Base-by-base conservation (phyloP, 2,797 vertebrate species). In the Danio kyathit region DNA sequence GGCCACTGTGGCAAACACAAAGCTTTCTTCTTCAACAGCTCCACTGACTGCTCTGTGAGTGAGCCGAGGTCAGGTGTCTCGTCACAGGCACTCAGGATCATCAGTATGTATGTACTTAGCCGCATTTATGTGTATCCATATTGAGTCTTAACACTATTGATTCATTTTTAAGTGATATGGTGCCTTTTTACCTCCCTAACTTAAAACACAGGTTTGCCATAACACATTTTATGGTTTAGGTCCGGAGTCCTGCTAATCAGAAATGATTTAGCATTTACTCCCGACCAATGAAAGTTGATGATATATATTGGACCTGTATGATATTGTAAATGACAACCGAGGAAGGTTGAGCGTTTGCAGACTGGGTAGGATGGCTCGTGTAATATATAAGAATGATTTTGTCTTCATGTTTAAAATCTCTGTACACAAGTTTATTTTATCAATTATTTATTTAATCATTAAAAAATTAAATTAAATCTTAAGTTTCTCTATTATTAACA, bases 91-190 rank as follows among this genome's bases (percentile, higher is more conserved):
- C 89, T 90, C 90, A 89, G 90, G 92, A 93, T 86, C 75, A 85
- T 87, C 84, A 64, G 38, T 89, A 86, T 89, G 89, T 91, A 86
- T 90, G 90, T 89, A 89, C 90, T 90, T 91, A 88, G 83, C 89
- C 88, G 90, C 92, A 88, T 86, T 80, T 57, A 87, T 17, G 75
- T 83, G 87, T 91, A 91, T 90, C 87, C 89, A 90, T 92, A 91
- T 82, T 71, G 64, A 92, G 94, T 95, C 93, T 93, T 94, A 95
- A 94, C 91, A 91, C 91, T 92, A 92, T 89, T 91, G 85, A 88
- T 91, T 90, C 85, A 88, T 92, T 93, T 92, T 93, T 84, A 94
- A 90, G 91, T 94, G 90, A 94, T 90, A 89, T 88, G 88, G 93
- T 95, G 94, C 94, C 94, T 94, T 95, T 90, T 91, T 73, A 91